Percentiles rank a stretch among this genome's conserved stretches.
Conservation (phyloP, 1,140 invertebrate genomes). For the Platorchestia sp. region DNA sequence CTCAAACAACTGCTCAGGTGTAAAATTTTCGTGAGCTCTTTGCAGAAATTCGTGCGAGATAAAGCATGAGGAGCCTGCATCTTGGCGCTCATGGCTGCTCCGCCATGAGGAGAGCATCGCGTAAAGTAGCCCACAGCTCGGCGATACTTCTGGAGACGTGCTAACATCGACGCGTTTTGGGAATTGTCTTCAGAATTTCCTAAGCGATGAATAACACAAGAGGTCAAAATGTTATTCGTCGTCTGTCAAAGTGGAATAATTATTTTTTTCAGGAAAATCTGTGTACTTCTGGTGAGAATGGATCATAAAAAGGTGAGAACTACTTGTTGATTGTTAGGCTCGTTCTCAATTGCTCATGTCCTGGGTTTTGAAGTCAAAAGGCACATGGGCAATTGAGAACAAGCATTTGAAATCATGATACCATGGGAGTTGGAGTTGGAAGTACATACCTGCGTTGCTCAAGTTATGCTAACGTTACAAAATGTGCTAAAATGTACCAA, state of each 20-base stretch:
- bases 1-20: slow-evolving; percentile 53
- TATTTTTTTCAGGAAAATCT: neutral
- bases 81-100: slow-evolving; percentile 5
- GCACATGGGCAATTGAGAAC: too few species aligned
- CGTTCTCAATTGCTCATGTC: too few species aligned
- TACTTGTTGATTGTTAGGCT: too few species aligned
- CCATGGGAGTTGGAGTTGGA: too few species aligned
- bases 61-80: slow-evolving; percentile 51
- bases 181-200: neutral
- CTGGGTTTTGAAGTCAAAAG: too few species aligned
- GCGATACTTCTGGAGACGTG: neutral
- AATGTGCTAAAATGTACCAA: neutral
- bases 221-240: neutral
- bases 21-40: slow-evolving; percentile 55
- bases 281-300: neutral
- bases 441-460: too few species aligned
- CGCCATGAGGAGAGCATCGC: neutral
- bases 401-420: too few species aligned
- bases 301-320: neutral
- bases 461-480: too few species aligned
- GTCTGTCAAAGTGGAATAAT: neutral
- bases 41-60: slow-evolving; percentile 54
- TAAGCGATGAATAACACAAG: neutral
- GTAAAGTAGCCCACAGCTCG: slow-evolving; percentile 3
- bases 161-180: neutral